phyloP scores from a whole-genome alignment of 2,797 vertebrate species.

The Mus minutoides region DNA sequence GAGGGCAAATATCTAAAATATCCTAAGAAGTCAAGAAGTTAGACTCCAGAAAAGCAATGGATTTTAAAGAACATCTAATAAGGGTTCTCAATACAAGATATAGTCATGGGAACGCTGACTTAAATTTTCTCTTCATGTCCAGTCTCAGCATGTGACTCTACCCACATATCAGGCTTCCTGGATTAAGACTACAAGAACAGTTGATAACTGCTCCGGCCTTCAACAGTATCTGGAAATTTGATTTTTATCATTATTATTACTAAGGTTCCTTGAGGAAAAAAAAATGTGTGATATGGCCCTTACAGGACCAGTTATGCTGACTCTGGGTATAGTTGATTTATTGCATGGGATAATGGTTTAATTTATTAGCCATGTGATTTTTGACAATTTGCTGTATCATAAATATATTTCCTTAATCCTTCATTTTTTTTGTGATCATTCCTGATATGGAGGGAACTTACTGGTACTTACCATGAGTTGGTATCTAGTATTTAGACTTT shows the following conservation, averaged over 20 bases:
- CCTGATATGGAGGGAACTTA: not conserved
- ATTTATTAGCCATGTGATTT: not conserved
- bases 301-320: not conserved
- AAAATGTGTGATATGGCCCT: not conserved
- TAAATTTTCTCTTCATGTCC: not conserved
- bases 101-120: not conserved
- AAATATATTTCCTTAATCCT: not conserved
- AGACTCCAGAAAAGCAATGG: no score
- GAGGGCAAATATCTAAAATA: no score
- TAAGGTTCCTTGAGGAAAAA: not conserved
- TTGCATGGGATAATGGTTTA: not conserved
- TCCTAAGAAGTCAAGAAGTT: no score
- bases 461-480: no score
- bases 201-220: not conserved
- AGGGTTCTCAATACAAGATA: not conserved
- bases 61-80: conserved; percentile 17
- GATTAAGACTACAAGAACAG: not conserved
- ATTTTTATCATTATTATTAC: not conserved
- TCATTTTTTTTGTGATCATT: not conserved
- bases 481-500: not conserved
- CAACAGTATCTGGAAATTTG: not conserved
- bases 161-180: not conserved
- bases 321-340: not conserved
- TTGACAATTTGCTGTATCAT: not conserved
- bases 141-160: not conserved